Percentiles rank a stretch among this genome's conserved stretches.
These are phyloP conservation scores for Spheniscus mendiculus DNA, from an alignment of 2,113 vertebrate genomes.

Conservation along the genomic window DNA sequence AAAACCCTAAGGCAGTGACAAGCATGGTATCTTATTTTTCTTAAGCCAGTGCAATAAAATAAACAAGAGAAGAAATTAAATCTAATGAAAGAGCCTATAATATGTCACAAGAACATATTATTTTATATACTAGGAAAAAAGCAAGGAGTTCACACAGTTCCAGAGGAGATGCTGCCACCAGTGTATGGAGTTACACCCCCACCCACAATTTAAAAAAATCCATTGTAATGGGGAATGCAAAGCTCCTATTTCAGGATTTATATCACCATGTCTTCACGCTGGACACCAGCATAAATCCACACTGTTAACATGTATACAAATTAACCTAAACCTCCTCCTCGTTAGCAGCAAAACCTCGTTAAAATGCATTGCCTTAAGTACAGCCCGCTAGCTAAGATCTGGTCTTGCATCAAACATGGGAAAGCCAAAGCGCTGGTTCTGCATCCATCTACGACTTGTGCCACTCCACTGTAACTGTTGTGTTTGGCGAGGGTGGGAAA, in stretches of 20 bases:
- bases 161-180: not conserved
- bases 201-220: not conserved
- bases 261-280: fast-evolving
- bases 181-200: not conserved
- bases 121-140: not conserved
- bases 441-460: not conserved
- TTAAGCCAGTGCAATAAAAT: slow-evolving; percentile 14
- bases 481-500: fast-evolving
- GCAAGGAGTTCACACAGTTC: not conserved
- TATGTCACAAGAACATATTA: not conserved
- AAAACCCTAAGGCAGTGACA: slow-evolving; percentile 18
- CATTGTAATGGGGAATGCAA: not conserved
- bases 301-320: not conserved
- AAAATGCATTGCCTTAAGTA: fast-evolving
- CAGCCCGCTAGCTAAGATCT: not conserved
- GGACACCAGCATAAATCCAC: not conserved
- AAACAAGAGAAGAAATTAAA: slow-evolving; percentile 52
- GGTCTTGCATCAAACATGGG: fast-evolving
- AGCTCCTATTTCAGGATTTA: not conserved
- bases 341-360: not conserved
- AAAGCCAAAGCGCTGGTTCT: not conserved
- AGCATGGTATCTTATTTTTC: not conserved
- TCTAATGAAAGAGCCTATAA: slow-evolving; percentile 1
- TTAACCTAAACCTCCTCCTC: not conserved
- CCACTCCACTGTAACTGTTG: fast-evolving